These are phyloP conservation scores for Phenganax stokvisi DNA, from an alignment of 92 coral and sea anemone genomes.

Conservation along the genomic window DNA sequence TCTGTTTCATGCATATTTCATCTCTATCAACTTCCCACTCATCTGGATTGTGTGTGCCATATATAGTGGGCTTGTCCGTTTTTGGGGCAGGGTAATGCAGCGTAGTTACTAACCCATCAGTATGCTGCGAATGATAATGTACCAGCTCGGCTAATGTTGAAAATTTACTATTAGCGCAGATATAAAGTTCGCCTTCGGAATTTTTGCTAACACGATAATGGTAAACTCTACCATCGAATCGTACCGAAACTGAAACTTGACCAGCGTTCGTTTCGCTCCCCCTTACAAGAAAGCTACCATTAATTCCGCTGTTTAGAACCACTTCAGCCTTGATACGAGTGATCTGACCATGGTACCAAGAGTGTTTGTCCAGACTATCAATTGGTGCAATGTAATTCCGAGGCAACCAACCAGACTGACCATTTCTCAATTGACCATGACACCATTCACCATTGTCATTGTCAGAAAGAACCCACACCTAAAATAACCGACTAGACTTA, in stretches of 20 bases:
- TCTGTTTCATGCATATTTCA: constrained; percentile 93
- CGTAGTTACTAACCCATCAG: constrained; percentile 95
- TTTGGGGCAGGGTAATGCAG: constrained; percentile 97
- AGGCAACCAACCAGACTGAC: constrained; percentile 92
- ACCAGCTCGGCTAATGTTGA: constrained; percentile 84
- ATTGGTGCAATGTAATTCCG: constrained; percentile 83
- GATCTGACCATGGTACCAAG: constrained; percentile 97
- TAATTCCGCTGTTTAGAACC: constrained; percentile 88
- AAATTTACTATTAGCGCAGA: constrained; percentile 79
- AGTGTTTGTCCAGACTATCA: constrained; percentile 86
- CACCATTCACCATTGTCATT: constrained; percentile 92
- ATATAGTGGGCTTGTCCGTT: constrained; percentile 84
- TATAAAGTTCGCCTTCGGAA: constrained; percentile 70
- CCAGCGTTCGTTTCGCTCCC: constrained; percentile 97
- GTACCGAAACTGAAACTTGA: constrained; percentile 86
- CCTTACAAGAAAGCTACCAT: constrained; percentile 94
- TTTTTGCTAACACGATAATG: constrained; percentile 88
- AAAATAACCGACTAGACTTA: too few species aligned
- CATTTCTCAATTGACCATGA: constrained; percentile 77
- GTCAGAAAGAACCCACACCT: constrained; percentile 58
- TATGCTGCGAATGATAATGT: constrained; percentile 91
- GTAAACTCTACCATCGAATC: constrained; percentile 91
- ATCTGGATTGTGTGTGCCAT: constrained; percentile 92
- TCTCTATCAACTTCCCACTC: constrained; percentile 94
- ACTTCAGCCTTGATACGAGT: constrained; percentile 93